A percentile compares a stretch with the other conserved stretches of the same genome.
Conservation (phyloP, 1,140 invertebrate species). For the Periplaneta americana region DNA sequence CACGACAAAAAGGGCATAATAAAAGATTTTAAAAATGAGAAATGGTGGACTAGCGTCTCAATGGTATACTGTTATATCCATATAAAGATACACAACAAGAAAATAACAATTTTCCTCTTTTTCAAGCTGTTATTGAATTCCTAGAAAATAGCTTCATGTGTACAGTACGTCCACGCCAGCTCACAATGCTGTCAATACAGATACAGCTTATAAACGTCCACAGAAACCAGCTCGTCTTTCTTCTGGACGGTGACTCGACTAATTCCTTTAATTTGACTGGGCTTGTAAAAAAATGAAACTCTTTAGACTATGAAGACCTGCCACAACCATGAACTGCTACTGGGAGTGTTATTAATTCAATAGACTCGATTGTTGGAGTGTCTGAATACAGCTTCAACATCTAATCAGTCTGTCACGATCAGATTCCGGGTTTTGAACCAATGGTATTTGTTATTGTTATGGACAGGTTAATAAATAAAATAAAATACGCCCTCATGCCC, state of each 20-base stretch:
- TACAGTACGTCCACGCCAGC: background rate
- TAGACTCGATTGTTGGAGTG: background rate
- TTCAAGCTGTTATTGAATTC: background rate
- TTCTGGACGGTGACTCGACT: background rate
- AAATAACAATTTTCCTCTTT: background rate
- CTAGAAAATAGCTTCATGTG: background rate
- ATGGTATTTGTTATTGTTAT: background rate
- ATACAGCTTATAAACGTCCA: background rate
- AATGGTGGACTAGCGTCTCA: too few species aligned
- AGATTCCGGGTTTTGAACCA: background rate
- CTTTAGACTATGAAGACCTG: background rate
- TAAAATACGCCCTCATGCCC: background rate
- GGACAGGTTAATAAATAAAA: background rate
- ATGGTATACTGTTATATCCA: too few species aligned
- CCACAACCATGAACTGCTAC: background rate
- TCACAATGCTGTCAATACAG: background rate
- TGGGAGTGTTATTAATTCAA: background rate
- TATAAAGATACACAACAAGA: background rate
- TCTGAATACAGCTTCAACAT: background rate
- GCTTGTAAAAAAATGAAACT: background rate
- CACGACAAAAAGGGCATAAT: too few species aligned
- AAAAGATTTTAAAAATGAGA: too few species aligned
- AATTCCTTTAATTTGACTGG: background rate
- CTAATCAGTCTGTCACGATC: background rate
- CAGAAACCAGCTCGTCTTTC: background rate